Evolutionary conservation across 2,888 invertebrate genomes (phyloP).

Genomic region (Mythimna loreyi): DNA sequence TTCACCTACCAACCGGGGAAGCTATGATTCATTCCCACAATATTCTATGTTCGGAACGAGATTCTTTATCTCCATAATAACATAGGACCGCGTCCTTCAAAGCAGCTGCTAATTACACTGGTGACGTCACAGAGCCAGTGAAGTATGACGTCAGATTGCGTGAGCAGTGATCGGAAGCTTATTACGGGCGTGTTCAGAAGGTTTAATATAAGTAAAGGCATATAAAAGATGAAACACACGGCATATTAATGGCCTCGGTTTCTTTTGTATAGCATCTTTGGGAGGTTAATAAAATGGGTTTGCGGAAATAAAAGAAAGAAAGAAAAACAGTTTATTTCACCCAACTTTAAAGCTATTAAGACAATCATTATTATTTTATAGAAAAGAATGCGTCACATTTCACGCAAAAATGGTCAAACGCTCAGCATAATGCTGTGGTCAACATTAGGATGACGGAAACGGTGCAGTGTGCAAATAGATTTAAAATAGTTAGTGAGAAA

Average conservation of each 20-base stretch:
- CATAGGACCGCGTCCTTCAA: slow-evolving; percentile 35
- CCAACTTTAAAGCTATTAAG: too few species aligned
- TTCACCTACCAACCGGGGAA: neutral
- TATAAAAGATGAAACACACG: neutral
- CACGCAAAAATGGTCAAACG: too few species aligned
- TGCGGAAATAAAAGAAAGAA: too few species aligned
- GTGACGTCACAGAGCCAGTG: slow-evolving; percentile 61
- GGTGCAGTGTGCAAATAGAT: too few species aligned
- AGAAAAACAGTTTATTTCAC: too few species aligned
- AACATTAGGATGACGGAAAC: too few species aligned
- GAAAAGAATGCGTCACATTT: too few species aligned
- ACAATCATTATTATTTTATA: too few species aligned
- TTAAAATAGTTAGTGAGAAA: too few species aligned
- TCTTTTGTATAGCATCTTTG: neutral
- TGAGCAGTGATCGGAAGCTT: slow-evolving; percentile 46
- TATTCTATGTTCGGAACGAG: slow-evolving; percentile 8
- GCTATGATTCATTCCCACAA: slow-evolving; percentile 23
- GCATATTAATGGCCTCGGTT: neutral
- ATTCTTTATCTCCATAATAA: slow-evolving; percentile 51
- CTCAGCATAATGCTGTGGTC: too few species aligned
- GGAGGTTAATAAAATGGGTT: too few species aligned
- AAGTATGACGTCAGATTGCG: slow-evolving; percentile 63
- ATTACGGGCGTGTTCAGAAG: slow-evolving; percentile 15
- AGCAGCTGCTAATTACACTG: slow-evolving; percentile 58
- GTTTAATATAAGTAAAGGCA: neutral